phyloP scores from a whole-genome alignment of 37 sponge, comb jelly and placozoan species.

The Theonella swinhoei region DNA sequence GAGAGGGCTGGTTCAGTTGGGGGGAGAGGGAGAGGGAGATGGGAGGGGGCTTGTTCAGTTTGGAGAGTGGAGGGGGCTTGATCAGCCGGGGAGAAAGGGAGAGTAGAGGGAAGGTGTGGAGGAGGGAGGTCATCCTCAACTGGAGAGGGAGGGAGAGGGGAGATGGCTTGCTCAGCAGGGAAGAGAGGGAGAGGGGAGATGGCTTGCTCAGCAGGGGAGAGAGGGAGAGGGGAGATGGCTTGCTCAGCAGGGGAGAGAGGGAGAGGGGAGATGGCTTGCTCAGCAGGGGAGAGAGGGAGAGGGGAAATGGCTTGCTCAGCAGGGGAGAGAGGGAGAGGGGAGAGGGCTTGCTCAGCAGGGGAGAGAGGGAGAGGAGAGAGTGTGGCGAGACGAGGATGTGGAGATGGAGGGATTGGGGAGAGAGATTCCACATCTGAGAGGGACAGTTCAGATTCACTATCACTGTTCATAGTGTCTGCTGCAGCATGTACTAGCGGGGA shows the following conservation, averaged over 20 bases:
- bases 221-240: slow-evolving; percentile 44
- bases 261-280: not conserved
- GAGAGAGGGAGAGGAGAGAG: slow-evolving; percentile 57
- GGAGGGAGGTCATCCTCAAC: too few relatives aligned
- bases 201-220: slow-evolving; percentile 36
- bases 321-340: not conserved
- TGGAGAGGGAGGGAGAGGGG: too few relatives aligned
- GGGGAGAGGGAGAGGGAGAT: too few relatives aligned
- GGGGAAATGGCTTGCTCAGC: not conserved
- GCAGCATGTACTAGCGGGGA: not conserved
- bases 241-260: not conserved
- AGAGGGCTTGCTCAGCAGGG: slow-evolving; percentile 3
- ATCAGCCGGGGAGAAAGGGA: too few relatives aligned
- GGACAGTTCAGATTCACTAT: not conserved
- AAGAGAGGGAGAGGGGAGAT: too few relatives aligned
- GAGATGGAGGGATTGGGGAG: not conserved
- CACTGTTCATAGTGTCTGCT: not conserved
- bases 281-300: not conserved
- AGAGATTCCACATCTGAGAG: not conserved
- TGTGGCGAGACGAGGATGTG: not conserved
- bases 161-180: too few relatives aligned
- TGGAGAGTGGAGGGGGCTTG: too few relatives aligned
- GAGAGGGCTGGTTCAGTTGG: too few relatives aligned
- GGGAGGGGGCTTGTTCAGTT: too few relatives aligned
- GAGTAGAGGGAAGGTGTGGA: too few relatives aligned